Percentiles rank a stretch among this genome's conserved stretches.
phyloP scores from a whole-genome alignment of 2,797 vertebrate genomes.

The Thripadectes ignobilis region DNA sequence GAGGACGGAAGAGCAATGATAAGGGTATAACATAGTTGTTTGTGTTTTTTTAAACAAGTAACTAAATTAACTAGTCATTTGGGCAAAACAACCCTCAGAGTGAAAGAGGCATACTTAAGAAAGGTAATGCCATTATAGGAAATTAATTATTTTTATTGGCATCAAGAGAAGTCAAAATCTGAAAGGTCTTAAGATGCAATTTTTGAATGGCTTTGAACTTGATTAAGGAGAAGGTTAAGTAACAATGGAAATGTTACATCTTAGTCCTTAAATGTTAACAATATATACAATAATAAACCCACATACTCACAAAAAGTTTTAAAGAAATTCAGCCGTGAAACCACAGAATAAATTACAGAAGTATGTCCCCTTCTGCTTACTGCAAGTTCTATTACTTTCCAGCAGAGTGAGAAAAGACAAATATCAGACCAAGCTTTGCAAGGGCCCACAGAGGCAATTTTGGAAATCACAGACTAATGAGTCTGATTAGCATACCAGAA shows the following conservation, averaged over 20 bases:
- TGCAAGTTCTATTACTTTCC: conserved; percentile 30
- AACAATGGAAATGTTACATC: background rate
- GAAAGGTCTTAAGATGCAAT: background rate
- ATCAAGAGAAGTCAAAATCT: background rate
- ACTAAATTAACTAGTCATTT: background rate
- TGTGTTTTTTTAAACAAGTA: background rate
- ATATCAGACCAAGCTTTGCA: conserved; percentile 18
- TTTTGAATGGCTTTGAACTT: background rate
- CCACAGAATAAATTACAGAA: background rate
- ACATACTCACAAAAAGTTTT: background rate
- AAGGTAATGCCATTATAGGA: background rate
- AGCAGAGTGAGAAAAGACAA: conserved; percentile 26
- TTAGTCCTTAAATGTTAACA: background rate
- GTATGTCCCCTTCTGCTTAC: background rate
- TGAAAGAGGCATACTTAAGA: background rate
- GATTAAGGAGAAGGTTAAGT: background rate
- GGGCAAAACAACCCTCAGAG: background rate
- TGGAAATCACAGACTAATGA: conserved; percentile 43
- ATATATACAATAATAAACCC: background rate
- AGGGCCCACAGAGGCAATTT: conserved; percentile 6
- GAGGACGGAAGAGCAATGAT: background rate
- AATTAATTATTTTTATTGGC: background rate
- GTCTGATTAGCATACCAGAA: conserved; percentile 46
- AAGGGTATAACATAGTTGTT: background rate
- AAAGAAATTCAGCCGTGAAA: background rate